Evolutionary conservation across 2,888 invertebrate species (phyloP).

Genomic region (Phrixothrix hirtus): DNA sequence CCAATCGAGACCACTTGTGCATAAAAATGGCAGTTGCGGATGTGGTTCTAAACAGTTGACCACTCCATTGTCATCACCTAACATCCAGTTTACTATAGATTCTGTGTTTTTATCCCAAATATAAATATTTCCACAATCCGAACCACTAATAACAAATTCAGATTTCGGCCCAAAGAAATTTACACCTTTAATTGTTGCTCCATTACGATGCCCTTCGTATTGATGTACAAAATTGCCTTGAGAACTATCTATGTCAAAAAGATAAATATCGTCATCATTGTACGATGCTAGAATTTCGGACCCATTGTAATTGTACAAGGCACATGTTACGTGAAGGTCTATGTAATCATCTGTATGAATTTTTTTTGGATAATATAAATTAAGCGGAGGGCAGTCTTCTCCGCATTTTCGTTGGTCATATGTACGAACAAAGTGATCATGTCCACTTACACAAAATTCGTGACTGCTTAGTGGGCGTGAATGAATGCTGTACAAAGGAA

Average conservation of each 20-base stretch:
- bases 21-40: constrained; percentile 82
- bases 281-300: constrained; percentile 91
- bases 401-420: constrained; percentile 69
- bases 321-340: constrained; percentile 77
- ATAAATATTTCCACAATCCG: constrained; percentile 86
- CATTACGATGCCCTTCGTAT: constrained; percentile 68
- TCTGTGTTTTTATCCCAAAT: constrained; percentile 91
- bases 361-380: constrained; percentile 45
- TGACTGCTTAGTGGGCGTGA: constrained; percentile 77
- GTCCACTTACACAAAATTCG: constrained; percentile 83
- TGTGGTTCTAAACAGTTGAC: constrained; percentile 92
- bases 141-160: constrained; percentile 90
- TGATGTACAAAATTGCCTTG: constrained; percentile 60
- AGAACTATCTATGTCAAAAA: constrained; percentile 70
- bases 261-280: constrained; percentile 90
- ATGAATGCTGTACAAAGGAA: constrained; percentile 87
- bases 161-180: constrained; percentile 91
- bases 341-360: constrained; percentile 38
- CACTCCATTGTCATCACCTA: constrained; percentile 83
- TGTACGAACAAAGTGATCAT: constrained; percentile 76
- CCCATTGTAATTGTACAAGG: constrained; percentile 89
- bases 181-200: constrained; percentile 84
- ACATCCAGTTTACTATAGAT: constrained; percentile 85
- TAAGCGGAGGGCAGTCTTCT: constrained; percentile 37
- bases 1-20: constrained; percentile 89